Evolutionary conservation across 2,113 vertebrate genomes (phyloP).

Genomic region (Proteles cristata): DNA sequence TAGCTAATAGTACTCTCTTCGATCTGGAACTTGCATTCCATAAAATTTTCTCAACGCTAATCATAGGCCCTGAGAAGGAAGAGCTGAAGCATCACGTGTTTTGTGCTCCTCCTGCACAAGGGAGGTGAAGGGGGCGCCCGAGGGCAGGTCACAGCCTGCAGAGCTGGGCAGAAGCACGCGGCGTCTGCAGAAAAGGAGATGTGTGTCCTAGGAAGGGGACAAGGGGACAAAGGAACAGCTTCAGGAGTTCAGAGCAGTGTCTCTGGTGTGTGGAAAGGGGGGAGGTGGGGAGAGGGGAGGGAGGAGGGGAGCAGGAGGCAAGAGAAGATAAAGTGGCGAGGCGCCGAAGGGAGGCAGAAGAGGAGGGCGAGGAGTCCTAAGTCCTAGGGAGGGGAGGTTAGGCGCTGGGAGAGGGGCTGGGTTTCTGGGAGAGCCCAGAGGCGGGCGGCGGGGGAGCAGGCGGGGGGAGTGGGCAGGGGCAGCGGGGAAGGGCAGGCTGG

Average conservation of each 20-base stretch:
- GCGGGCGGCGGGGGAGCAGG: too few relatives aligned
- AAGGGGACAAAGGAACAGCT: fast-evolving
- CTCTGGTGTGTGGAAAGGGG: background rate
- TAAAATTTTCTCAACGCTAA: too few relatives aligned
- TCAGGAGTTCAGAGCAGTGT: background rate
- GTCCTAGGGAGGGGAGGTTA: too few relatives aligned
- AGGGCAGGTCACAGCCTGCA: fast-evolving
- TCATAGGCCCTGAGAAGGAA: fast-evolving
- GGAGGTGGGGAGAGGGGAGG: background rate
- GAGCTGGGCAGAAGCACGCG: fast-evolving
- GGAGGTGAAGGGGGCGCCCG: fast-evolving
- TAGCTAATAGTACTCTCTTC: background rate
- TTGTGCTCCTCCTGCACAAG: fast-evolving
- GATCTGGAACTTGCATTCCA: background rate
- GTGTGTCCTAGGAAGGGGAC: background rate
- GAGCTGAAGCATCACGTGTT: fast-evolving
- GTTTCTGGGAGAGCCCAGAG: background rate
- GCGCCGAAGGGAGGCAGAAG: background rate
- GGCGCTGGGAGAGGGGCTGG: too few relatives aligned
- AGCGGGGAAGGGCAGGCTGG: fast-evolving
- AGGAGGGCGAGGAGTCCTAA: too few relatives aligned
- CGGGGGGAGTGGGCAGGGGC: too few relatives aligned
- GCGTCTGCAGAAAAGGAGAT: background rate
- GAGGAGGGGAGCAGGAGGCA: fast-evolving
- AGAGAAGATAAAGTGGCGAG: too few relatives aligned